Percentiles rank a stretch among this genome's conserved stretches.
Conservation (phyloP, 2,797 vertebrate species). For the Scolopax bukidnonensis region DNA sequence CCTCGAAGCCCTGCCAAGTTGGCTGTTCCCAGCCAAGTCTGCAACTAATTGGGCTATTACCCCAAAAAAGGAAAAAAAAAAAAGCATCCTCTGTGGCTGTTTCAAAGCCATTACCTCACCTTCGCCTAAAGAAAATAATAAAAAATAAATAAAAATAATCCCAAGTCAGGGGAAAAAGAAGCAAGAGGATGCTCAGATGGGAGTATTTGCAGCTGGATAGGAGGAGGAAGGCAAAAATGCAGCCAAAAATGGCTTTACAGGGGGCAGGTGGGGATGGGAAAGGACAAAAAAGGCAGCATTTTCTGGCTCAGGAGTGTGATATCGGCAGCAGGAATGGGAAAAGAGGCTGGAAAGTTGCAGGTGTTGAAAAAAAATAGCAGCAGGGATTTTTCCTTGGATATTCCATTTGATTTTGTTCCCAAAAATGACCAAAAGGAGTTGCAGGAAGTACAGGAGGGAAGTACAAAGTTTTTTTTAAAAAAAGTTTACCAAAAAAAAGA, state of each 20-base stretch:
- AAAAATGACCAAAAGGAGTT: neutral
- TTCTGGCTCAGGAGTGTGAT: fast-evolving
- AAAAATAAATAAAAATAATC: neutral
- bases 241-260: neutral
- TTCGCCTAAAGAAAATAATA: neutral
- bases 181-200: neutral
- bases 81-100: neutral
- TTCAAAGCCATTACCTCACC: neutral
- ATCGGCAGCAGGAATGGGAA: neutral
- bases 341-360: neutral
- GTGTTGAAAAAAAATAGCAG: fast-evolving
- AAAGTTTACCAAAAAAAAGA: neutral
- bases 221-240: neutral
- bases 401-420: no score
- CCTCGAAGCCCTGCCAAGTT: neutral
- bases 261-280: neutral
- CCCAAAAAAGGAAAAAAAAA: neutral
- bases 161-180: neutral
- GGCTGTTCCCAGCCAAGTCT: neutral
- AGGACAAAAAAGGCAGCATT: neutral
- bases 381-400: neutral
- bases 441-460: fast-evolving
- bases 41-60: slow-evolving; percentile 38
- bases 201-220: neutral
- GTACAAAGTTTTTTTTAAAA: neutral